Conservation (phyloP, 2,113 vertebrate genomes). For the Phodopus roborovskii region DNA sequence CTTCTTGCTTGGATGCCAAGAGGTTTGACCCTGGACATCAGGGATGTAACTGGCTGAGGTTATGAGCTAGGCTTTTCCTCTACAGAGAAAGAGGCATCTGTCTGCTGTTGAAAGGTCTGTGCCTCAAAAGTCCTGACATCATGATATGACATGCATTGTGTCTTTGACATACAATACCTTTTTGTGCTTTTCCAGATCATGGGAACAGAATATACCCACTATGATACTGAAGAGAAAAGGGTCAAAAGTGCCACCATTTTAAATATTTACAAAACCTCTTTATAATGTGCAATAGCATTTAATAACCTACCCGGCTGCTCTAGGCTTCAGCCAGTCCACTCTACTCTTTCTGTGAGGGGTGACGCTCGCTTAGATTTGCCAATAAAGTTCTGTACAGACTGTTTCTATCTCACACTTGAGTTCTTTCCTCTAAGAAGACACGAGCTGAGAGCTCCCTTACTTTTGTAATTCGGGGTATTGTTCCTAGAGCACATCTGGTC, state of each 20-base stretch:
- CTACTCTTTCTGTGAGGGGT: neutral
- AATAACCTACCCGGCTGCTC: neutral
- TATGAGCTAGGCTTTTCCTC: no score
- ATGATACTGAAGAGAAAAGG: neutral
- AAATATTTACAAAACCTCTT: neutral
- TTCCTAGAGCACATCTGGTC: no score
- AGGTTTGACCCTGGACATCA: accelerated
- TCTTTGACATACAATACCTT: neutral
- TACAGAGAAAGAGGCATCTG: neutral
- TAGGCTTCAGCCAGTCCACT: no score
- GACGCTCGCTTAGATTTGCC: neutral
- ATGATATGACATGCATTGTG: neutral
- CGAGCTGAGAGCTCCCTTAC: neutral
- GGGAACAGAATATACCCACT: neutral
- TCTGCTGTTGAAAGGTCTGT: neutral
- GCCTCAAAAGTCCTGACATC: no score
- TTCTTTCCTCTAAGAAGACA: neutral
- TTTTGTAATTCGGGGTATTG: neutral
- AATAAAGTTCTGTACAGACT: neutral
- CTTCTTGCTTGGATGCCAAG: no score
- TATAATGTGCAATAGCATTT: neutral
- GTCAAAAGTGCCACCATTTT: no score
- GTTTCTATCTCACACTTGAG: no score
- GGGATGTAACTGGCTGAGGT: accelerated
- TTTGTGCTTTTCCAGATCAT: neutral